Base-by-base conservation (phyloP, 2,888 invertebrate species). In the Pollenia labialis region DNA sequence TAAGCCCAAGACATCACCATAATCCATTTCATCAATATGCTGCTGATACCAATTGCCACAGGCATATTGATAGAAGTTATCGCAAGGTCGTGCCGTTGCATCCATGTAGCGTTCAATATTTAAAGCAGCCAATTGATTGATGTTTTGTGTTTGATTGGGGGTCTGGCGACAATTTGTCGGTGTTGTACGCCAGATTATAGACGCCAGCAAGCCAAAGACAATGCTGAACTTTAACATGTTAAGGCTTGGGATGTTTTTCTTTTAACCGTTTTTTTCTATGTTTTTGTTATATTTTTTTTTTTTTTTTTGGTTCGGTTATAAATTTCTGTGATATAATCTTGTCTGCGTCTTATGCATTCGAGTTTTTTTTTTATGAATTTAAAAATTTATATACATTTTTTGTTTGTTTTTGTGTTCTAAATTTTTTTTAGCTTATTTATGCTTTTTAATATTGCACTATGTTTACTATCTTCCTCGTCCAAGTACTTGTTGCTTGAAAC, bases 41-140 rank as follows among this genome's bases (percentile, higher is more conserved):
- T 90, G 90, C 46, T 92, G 89, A 69, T 91, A 90, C 92, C 92
- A 92, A 72, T 91, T 91, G 48, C 92, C 93, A 76, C 92, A 92
- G 77, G 93, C 92, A 77, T 91, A 92, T 87, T 92, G 92, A 90
- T 92, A 91, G 81, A 92, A 92, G 58, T 92, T 91, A 69, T 92
- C 92, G 66, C 92, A 92, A 64, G 92, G 93, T 48, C 90, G 90
- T 77, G 90, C 90, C 79, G 88, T 89, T 11, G 90, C 89, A 66
- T 92, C 92, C 91, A 92, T 92, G 64, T 90, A 92, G 82, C 90
- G 92, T 83, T 91, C 89, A 75, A 92, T 87, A 32, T 91, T 91
- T 66, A 87, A 88, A 48, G 91, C 91, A 52, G 92, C 81, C 80
- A 91, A 81, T 85, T 91, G 90, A 84, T 92, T 91, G 64, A 92